These are phyloP conservation scores for Phymatocera aterrima DNA, from an alignment of 2,888 invertebrate genomes.

Conservation along the genomic window DNA sequence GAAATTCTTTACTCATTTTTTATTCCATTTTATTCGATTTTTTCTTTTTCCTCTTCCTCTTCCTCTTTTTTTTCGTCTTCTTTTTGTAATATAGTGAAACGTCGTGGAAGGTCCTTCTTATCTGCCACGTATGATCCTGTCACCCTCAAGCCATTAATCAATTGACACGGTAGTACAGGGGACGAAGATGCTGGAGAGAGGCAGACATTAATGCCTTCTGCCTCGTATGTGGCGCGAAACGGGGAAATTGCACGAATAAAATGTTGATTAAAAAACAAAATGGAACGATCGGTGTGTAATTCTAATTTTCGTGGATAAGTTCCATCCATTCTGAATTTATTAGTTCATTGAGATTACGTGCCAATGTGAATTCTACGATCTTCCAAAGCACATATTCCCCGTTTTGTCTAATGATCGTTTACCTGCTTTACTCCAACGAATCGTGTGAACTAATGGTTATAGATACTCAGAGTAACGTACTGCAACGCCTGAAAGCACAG, in stretches of 20 bases:
- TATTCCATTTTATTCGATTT: background rate
- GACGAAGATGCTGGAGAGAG: background rate
- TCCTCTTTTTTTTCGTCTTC: background rate
- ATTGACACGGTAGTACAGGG: background rate
- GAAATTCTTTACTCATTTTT: background rate
- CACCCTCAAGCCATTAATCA: conserved; percentile 25
- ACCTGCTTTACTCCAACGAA: no score
- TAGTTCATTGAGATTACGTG: no score
- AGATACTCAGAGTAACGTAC: background rate
- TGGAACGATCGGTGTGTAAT: no score
- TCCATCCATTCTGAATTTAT: no score
- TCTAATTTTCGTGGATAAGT: no score
- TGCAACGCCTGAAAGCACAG: background rate
- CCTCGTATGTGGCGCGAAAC: no score
- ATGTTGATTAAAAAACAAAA: no score
- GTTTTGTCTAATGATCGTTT: no score
- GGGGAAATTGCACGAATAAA: no score
- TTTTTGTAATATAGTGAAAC: background rate
- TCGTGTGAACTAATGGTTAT: no score
- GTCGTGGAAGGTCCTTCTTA: conserved; percentile 1
- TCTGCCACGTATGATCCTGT: conserved; percentile 17
- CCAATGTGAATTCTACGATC: no score
- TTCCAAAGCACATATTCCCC: no score
- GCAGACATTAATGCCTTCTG: background rate
- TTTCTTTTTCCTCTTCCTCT: background rate